Base-by-base conservation (phyloP, 2,888 invertebrate species). In the Malachius bipustulatus region DNA sequence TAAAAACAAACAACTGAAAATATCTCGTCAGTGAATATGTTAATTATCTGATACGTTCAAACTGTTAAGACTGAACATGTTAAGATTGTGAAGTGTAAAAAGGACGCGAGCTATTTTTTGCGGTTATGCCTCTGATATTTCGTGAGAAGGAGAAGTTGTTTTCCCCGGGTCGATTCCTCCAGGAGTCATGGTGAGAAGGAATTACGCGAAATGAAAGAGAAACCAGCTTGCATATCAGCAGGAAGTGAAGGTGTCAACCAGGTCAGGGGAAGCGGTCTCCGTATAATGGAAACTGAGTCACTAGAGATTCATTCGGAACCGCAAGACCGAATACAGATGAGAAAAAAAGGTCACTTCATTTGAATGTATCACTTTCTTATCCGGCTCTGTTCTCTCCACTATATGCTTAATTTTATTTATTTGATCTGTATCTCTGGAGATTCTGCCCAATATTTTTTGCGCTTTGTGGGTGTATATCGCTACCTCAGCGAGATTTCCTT, bases 381-480 rank as follows among this genome's bases (percentile, higher is more conserved):
- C 37, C 42, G 33, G 13, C 35, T 33, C 16, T 26, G 30, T 38
- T 40, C 26, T 28, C 14, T 4, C 34, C 19, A 19, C 29, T 36
- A 29, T 28, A 31, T 30, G 34, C 33, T 44, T 44, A 44, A 46
- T 46, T 46, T 46, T 46, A 40, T 46, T 42, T 44, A 44, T 44
- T 46, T 39, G 43, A 39, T 39, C 32, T 10, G 13, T 16, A 32
- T 42, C 40, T 42, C 39, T 12, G 16, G 39, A 39, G 40, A 30
- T 34, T n/a, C 24, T 19, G n/a, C n/a, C 24, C 24, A 8, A 6
- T n/a, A 19, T 19, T 19, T 19, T 19, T 19, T 19, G 24, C 24
- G 6, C 24, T 19, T 19, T 19, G 24, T 8, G n/a, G 24, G 24
- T 19, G n/a, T 19, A 19, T 8, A 19, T 8, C n/a, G 24, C 24